Evolutionary conservation across 2,113 vertebrate genomes (phyloP), one percentile per base, ranked within the genome.

Genomic region (Saccopteryx bilineata): DNA sequence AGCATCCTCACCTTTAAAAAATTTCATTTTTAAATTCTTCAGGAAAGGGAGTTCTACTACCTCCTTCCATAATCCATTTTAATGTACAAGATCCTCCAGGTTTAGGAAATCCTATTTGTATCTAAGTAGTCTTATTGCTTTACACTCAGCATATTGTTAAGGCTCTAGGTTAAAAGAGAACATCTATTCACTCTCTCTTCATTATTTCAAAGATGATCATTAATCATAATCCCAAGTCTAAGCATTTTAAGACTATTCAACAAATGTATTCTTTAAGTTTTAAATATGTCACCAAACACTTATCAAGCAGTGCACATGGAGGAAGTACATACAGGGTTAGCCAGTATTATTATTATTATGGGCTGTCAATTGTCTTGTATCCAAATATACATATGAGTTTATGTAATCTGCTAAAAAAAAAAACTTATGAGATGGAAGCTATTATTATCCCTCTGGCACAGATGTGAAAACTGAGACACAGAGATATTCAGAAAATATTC

Each of bases 11-110:
- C 19, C 7, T 96, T 91, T 65, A 95, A 92, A 15, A 78, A 80
- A 60, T 19, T 78, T 56, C 74, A 92, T 94, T 87, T 88, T 69
- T 39, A 92, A 66, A 5, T 85, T 96, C 33, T 90, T 79, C 50
- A 39, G 69, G 93, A 33, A 84, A 84, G 8, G 7, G 83, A 69
- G 83, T 66, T 69, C 26, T 46, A 50, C n/a, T 65, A 79, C 21
- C 17, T 86, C 60, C 48, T 89, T 93, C 26, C 92, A 48, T 61
- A 88, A 83, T 91, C 11, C 39, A 69, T 87, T 81, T 95, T 24
- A 74, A n/a, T 90, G 33, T 58, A 71, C 11, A 50, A 71, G 15
- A 7, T 75, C 72, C 69, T 72, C 26, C 28, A 78, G 4, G 31
- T 26, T 13, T 68, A 84, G 50, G 26, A 96, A 94, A 23, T 33